phyloP scores from a whole-genome alignment of 2,113 vertebrate genomes.

The Nesoenas mayeri region DNA sequence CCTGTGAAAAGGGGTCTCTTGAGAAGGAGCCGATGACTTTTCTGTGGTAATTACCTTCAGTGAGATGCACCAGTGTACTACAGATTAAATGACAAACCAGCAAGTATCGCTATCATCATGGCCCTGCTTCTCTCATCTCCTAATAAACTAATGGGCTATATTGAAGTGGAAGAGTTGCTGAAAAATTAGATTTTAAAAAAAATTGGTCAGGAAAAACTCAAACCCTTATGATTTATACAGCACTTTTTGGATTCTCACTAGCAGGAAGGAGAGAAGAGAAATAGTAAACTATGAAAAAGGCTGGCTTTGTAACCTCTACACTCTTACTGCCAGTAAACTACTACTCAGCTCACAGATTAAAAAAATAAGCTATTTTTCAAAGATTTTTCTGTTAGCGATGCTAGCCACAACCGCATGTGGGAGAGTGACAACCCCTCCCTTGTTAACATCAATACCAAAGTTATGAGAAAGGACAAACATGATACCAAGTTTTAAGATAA shows the following conservation, averaged over 20 bases:
- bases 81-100: background rate
- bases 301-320: background rate
- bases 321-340: background rate
- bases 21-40: background rate
- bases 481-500: background rate
- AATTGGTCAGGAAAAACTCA: background rate
- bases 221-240: background rate
- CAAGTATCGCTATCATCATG: background rate
- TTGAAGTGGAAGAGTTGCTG: background rate
- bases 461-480: background rate
- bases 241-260: background rate
- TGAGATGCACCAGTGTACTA: rapidly evolving
- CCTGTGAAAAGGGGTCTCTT: background rate
- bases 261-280: background rate
- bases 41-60: background rate
- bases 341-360: background rate
- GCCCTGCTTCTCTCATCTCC: background rate
- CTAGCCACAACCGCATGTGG: background rate
- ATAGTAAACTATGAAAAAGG: background rate
- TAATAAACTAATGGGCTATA: background rate
- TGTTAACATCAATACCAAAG: background rate
- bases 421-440: background rate
- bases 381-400: background rate
- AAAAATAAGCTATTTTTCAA: background rate
- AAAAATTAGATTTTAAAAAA: background rate